These are phyloP conservation scores for Zoroaster sp. DNA, from an alignment of 53 echinoderm and acorn worm genomes.

Conservation along the genomic window DNA sequence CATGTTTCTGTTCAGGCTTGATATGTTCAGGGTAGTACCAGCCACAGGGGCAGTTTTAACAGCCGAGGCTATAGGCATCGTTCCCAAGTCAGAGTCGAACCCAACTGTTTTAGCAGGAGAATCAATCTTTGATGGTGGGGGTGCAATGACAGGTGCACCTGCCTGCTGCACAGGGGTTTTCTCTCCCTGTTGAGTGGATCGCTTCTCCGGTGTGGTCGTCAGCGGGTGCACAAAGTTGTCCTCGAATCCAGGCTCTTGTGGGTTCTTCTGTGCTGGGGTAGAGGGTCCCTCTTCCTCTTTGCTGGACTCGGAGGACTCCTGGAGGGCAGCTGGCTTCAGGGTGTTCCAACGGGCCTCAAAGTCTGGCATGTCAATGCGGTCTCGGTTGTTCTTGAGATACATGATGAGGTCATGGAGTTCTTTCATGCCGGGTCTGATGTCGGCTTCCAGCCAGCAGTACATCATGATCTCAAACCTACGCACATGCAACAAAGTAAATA, in stretches of 20 bases:
- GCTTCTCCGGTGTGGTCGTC: background rate
- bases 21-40: background rate
- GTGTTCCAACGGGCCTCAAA: constrained; percentile 84
- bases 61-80: background rate
- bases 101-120: background rate
- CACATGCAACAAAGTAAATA: background rate
- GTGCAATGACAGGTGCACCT: background rate
- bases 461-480: constrained; percentile 97
- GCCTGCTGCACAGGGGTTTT: background rate
- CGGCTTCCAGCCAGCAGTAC: constrained; percentile 91
- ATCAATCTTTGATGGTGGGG: background rate
- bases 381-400: constrained; percentile 79
- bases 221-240: constrained; percentile 3
- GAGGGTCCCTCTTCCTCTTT: constrained; percentile 39
- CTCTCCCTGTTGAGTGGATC: background rate
- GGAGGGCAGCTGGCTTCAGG: constrained; percentile 70
- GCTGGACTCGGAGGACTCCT: constrained; percentile 80
- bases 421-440: constrained; percentile 81
- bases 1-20: constrained; percentile 40
- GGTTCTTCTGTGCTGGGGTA: background rate
- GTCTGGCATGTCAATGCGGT: constrained; percentile 77
- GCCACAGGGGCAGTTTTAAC: background rate
- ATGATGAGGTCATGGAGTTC: constrained; percentile 80
- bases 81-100: constrained; percentile 23
- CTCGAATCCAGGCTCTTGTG: background rate